Base-by-base conservation (phyloP, 2,797 vertebrate species). In the Alca torda region DNA sequence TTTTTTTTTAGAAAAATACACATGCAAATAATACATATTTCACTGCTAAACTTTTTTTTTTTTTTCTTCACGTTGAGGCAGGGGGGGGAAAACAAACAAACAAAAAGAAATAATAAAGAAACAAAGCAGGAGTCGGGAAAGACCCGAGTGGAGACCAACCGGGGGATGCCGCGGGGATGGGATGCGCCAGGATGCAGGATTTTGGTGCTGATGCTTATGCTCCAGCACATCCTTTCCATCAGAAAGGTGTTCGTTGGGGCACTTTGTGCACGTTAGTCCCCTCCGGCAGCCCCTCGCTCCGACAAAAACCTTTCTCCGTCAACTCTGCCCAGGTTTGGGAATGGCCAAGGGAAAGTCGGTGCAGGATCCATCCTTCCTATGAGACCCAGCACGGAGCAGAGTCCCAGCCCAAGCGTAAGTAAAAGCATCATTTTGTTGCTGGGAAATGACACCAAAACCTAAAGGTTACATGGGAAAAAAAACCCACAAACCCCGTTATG, bases 1-100 rank as follows among this genome's bases (percentile, higher is more conserved):
- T 80, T 61, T 69, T 41, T 94, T 93, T 46, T 70, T 88, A 95
- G 84, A 73, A 90, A 96, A 94, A 95, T 93, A 88, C 63, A 65
- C 61, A 65, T 63, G 93, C 73, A 82, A 74, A 87, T 37, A 80
- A 92, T 85, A 95, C 77, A 64, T 46, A 72, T 26, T 84, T 70
- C 76, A 86, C 57, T 2, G 1, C 81, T 56, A 74, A 90, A 56
- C 26, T 76, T 56, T 50, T 59, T 74, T 54, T 73, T 31, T n/a
- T 19, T 50, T 75, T 46, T 63, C 70, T 54, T 72, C 31, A 41
- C 19, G n/a, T 70, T 64, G 39, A 50, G 41, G 39, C 6, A n/a
- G n/a, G n/a, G 39, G 39, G 39, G 39, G 39, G 39, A 41, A 41
- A 43, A 17, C 73, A 82, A 74, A 87, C 73, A 82, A 74, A 87